Percentiles rank a stretch among this genome's conserved stretches.
These are phyloP conservation scores for Danio choprae DNA, from an alignment of 2,797 vertebrate species.

Conservation along the genomic window DNA sequence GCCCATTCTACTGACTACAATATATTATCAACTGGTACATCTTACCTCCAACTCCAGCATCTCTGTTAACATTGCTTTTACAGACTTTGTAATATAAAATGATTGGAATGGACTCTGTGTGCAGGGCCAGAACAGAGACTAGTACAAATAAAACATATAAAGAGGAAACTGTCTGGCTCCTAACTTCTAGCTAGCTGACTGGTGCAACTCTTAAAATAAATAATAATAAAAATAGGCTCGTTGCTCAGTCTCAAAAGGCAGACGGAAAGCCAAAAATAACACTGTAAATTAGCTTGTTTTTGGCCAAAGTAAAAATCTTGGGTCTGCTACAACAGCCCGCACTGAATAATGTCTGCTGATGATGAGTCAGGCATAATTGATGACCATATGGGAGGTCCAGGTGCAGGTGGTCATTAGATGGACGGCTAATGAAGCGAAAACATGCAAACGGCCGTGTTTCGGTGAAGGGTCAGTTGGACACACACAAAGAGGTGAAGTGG, in stretches of 20 bases:
- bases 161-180: no score
- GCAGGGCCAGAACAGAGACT: no score
- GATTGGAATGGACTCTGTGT: no score
- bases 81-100: no score
- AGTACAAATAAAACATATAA: no score
- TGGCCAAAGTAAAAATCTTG: slow-evolving; percentile 1
- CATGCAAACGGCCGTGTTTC: slow-evolving; percentile 20
- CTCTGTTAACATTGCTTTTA: no score
- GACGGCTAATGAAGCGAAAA: slow-evolving; percentile 36
- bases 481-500: slow-evolving; percentile 5
- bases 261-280: slow-evolving; percentile 37
- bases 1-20: no score
- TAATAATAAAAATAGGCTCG: no score
- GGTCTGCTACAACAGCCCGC: slow-evolving; percentile 12
- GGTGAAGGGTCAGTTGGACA: slow-evolving; percentile 23
- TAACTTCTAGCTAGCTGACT: no score
- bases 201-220: no score
- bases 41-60: no score
- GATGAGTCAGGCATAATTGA: slow-evolving; percentile 16
- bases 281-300: neutral
- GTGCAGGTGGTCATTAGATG: slow-evolving; percentile 43
- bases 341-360: slow-evolving; percentile 20
- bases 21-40: no score
- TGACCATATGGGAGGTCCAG: slow-evolving; percentile 38
- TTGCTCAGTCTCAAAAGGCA: neutral